phyloP scores from a whole-genome alignment of 2,888 invertebrate species.

The Agrotis exclamationis region DNA sequence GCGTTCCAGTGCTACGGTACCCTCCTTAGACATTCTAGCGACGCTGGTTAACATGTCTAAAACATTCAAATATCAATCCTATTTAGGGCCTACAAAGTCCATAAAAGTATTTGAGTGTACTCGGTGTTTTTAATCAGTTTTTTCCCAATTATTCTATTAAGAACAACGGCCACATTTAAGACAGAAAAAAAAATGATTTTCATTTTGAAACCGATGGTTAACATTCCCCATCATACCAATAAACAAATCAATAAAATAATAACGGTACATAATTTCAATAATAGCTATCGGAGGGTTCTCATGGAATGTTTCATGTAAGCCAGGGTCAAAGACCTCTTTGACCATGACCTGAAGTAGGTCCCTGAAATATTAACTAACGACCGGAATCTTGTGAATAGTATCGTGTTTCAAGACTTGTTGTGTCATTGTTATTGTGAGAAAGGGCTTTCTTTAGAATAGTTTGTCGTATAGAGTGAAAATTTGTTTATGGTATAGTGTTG shows the following conservation, averaged over 20 bases:
- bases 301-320: not conserved
- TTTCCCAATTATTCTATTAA: too few species aligned
- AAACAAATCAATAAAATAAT: slow-evolving; percentile 7
- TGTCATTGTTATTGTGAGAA: slow-evolving; percentile 18
- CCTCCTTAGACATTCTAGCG: too few species aligned
- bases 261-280: not conserved
- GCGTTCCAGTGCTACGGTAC: too few species aligned
- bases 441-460: slow-evolving; percentile 7
- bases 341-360: slow-evolving; percentile 8
- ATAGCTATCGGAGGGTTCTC: not conserved
- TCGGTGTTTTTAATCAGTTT: too few species aligned
- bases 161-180: too few species aligned
- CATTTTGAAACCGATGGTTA: too few species aligned
- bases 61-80: too few species aligned
- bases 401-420: slow-evolving; percentile 8
- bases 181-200: too few species aligned
- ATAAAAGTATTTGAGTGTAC: too few species aligned
- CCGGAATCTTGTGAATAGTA: slow-evolving; percentile 15
- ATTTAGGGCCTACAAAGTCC: too few species aligned
- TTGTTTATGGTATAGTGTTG: not conserved
- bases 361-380: slow-evolving; percentile 17
- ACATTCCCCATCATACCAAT: not conserved
- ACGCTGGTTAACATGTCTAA: too few species aligned
- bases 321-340: slow-evolving; percentile 12
- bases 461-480: not conserved